Evolutionary conservation across 2,888 invertebrate genomes (phyloP).

Genomic region (Athetis lepigone): DNA sequence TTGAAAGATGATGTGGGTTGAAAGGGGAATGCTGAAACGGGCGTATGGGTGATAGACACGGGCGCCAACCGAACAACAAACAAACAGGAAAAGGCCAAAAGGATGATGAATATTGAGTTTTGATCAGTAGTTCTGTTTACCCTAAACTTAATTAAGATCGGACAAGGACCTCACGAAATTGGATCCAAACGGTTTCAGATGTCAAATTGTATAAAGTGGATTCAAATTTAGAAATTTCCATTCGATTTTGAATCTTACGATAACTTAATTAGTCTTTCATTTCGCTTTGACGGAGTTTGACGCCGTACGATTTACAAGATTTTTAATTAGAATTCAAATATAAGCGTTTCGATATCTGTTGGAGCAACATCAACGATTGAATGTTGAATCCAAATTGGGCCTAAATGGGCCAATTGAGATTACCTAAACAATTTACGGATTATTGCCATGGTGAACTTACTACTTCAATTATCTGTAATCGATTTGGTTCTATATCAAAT

Average conservation of each 20-base stretch:
- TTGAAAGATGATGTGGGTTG: background rate
- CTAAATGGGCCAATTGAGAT: background rate
- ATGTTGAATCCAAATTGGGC: conserved; percentile 9
- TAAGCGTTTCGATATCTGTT: conserved; percentile 3
- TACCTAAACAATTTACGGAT: background rate
- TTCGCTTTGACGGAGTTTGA: background rate
- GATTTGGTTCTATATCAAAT: background rate
- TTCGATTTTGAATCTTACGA: background rate
- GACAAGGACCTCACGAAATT: conserved; percentile 1
- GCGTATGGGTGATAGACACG: background rate
- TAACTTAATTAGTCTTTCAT: background rate
- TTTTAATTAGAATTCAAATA: conserved; percentile 20
- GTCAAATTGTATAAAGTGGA: conserved; percentile 22
- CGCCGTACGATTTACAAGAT: conserved; percentile 1
- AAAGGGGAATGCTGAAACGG: background rate
- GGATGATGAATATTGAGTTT: background rate
- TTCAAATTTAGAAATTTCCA: background rate
- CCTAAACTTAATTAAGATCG: conserved; percentile 3
- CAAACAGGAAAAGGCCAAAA: background rate
- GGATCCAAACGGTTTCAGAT: conserved; percentile 17
- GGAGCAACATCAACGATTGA: background rate
- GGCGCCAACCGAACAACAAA: background rate
- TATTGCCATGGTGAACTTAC: background rate
- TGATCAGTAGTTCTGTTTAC: conserved; percentile 9
- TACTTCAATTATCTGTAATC: conserved; percentile 5